phyloP scores from a whole-genome alignment of 2,888 invertebrate genomes.

The Nemapogon koenigi region DNA sequence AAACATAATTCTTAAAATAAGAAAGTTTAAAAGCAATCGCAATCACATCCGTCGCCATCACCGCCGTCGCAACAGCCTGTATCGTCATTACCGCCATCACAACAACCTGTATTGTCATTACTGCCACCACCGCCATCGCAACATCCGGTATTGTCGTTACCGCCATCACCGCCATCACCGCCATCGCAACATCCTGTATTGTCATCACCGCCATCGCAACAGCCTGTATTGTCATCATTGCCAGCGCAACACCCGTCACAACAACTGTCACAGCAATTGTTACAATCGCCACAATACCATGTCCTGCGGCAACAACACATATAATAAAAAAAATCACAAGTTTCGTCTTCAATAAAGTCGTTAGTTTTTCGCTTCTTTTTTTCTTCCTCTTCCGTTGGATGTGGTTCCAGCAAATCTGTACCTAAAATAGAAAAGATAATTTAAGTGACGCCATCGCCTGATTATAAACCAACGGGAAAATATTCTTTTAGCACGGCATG shows the following conservation, averaged over 20 bases:
- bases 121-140: not conserved
- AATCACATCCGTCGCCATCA: not conserved
- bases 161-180: slow-evolving; percentile 3
- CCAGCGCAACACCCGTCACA: not conserved
- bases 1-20: too few relatives aligned
- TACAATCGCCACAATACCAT: slow-evolving; percentile 11
- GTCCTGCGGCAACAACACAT: too few relatives aligned
- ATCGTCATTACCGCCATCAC: not conserved
- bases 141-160: not conserved
- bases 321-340: too few relatives aligned
- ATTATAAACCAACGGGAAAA: too few relatives aligned
- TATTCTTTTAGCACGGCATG: too few relatives aligned
- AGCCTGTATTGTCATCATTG: not conserved
- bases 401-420: too few relatives aligned
- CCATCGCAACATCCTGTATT: not conserved
- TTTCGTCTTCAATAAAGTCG: too few relatives aligned
- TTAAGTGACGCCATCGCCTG: too few relatives aligned
- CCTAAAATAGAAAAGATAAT: too few relatives aligned
- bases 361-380: too few relatives aligned
- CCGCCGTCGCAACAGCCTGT: not conserved
- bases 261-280: slow-evolving; percentile 8
- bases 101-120: not conserved
- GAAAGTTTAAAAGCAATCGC: too few relatives aligned
- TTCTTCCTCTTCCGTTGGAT: too few relatives aligned
- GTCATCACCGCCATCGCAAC: not conserved